Conservation (phyloP, 2,113 vertebrate species). For the Vimba vimba region DNA sequence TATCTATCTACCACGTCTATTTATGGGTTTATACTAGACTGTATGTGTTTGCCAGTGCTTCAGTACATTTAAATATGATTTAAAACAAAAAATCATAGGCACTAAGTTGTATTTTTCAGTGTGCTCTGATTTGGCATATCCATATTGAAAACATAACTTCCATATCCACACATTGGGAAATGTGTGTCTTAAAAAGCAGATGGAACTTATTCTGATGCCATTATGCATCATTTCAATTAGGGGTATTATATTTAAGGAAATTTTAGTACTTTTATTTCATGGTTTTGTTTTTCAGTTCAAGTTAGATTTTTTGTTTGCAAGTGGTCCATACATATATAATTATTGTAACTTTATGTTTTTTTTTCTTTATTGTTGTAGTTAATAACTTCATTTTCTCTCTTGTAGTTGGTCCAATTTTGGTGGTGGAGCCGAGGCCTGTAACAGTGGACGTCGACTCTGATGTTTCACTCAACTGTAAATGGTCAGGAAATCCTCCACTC, state of each 20-base stretch:
- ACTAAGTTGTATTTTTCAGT: not conserved
- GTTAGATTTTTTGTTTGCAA: not conserved
- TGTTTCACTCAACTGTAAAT: constrained; percentile 91
- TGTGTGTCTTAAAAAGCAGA: not conserved
- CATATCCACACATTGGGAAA: not conserved
- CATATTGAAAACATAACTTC: not conserved
- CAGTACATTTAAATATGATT: not conserved
- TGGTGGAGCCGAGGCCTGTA: constrained; percentile 88
- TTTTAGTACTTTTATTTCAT: too few relatives aligned
- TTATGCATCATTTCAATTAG: not conserved
- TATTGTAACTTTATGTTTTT: not conserved
- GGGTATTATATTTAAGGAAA: not conserved
- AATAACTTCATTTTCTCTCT: not conserved
- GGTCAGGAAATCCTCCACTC: constrained; percentile 92
- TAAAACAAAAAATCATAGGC: not conserved
- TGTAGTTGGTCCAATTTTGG: constrained; percentile 89
- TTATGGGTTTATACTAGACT: not conserved
- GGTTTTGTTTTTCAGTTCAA: not conserved
- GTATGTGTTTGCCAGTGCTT: not conserved
- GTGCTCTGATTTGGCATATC: not conserved
- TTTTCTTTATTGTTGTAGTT: not conserved
- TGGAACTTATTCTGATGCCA: not conserved
- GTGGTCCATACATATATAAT: not conserved
- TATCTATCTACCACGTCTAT: constrained; percentile 48
- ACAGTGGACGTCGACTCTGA: constrained; percentile 91